A percentile compares a stretch with the other conserved stretches of the same genome.
Conservation (phyloP, 2,888 invertebrate genomes). For the Eupithecia subfuscata region DNA sequence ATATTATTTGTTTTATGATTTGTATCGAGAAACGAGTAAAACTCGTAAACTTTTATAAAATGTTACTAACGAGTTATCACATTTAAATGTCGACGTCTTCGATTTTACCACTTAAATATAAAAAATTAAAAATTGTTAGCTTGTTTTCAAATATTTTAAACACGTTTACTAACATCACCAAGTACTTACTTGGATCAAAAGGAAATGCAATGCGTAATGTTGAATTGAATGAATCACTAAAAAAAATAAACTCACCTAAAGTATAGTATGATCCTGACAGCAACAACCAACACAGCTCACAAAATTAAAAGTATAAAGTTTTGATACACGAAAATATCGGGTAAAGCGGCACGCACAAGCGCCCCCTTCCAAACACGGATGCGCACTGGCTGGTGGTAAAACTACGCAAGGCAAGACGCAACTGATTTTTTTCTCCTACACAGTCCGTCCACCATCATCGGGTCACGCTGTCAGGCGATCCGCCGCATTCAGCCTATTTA, state of each 20-base stretch:
- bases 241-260: slow-evolving; percentile 21
- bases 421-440: slow-evolving; percentile 54
- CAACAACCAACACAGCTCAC: slow-evolving; percentile 45
- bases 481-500: slow-evolving; percentile 61
- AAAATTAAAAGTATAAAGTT: slow-evolving; percentile 20
- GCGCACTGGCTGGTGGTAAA: slow-evolving; percentile 63
- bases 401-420: slow-evolving; percentile 18
- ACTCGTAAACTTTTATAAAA: not conserved
- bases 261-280: slow-evolving; percentile 9
- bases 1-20: not conserved
- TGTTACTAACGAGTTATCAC: not conserved
- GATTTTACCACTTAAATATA: not conserved
- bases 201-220: not conserved
- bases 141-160: not conserved
- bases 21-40: not conserved
- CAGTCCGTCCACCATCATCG: slow-evolving; percentile 48
- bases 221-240: not conserved
- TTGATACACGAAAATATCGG: slow-evolving; percentile 50
- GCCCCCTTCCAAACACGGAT: slow-evolving; percentile 56
- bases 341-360: slow-evolving; percentile 53
- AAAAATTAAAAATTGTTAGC: not conserved
- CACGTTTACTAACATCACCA: not conserved
- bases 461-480: slow-evolving; percentile 46
- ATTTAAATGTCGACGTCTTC: not conserved
- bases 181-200: not conserved